These are phyloP conservation scores for Bimastos eiseni DNA, from an alignment of 2,888 invertebrate species.

Conservation along the genomic window DNA sequence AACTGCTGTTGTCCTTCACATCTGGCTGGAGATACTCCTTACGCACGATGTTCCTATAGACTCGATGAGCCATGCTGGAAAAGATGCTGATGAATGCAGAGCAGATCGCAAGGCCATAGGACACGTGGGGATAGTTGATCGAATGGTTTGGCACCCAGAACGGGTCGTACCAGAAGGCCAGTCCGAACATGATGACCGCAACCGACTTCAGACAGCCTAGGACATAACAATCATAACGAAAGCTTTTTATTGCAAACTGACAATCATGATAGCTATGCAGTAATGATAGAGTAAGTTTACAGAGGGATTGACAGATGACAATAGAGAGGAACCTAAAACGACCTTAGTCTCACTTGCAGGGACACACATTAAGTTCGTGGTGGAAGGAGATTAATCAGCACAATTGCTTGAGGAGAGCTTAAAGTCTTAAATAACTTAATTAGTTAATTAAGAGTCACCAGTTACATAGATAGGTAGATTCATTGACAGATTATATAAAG, in stretches of 20 bases:
- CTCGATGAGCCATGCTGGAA: conserved; percentile 47
- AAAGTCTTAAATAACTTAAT: too few relatives aligned
- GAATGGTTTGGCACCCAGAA: conserved; percentile 94
- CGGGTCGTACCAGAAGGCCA: conserved; percentile 77
- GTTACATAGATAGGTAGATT: too few relatives aligned
- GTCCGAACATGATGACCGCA: conserved; percentile 85
- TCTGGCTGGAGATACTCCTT: conserved; percentile 28
- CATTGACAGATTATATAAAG: too few relatives aligned
- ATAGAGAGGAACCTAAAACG: too few relatives aligned
- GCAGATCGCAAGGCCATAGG: conserved; percentile 82
- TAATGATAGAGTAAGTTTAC: not conserved
- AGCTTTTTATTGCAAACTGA: not conserved
- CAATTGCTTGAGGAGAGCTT: too few relatives aligned
- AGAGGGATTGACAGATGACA: too few relatives aligned
- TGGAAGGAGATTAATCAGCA: too few relatives aligned
- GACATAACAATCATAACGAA: conserved; percentile 53
- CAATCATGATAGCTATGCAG: not conserved
- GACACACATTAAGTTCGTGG: too few relatives aligned
- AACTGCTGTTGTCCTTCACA: not conserved
- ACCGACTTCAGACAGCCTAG: conserved; percentile 80
- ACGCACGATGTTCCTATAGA: conserved; percentile 24
- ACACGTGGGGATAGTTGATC: conserved; percentile 95
- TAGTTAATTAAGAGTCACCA: too few relatives aligned
- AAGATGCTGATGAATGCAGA: conserved; percentile 64
- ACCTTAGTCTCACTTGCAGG: too few relatives aligned